Base-by-base conservation (phyloP, 2,888 invertebrate genomes). In the Stenichneumon culpator region DNA sequence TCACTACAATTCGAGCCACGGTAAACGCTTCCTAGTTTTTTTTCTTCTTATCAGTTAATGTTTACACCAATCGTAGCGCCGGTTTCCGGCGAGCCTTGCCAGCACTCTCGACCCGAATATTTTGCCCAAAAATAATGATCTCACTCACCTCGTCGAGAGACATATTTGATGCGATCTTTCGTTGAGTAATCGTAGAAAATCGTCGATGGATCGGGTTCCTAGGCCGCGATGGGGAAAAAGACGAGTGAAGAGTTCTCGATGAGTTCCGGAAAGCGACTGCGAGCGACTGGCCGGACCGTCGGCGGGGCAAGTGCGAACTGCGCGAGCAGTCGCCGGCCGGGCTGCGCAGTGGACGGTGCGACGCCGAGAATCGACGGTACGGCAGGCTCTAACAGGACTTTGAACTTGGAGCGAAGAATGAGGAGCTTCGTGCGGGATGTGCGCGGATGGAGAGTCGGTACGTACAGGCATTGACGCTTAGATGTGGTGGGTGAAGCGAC, bases 91-190 rank as follows among this genome's bases (percentile, higher is more conserved):
- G 5, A 0, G 39, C 9, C 39, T 39, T 39, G 39, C 39, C 39
- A 39, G 3, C 39, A 39, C 9, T 39, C 39, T 9, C 39, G 39
- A 0, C 39, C 7, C 9, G 39, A 39, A 39, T 39, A 39, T 3
- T 39, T 2, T 1, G 39, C 54, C 19, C 7, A 22, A 22, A 54
- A 4, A 9, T 11, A 25, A 57, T 1, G 52, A 9, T 57, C 5
- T 6, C 14, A 57, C 79, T 79, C 19, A 83, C 83, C 83, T 83
- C 83, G 11, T 83, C 79, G 44, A 79, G 54, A 44, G 63, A 75
- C 83, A 83, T 83, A 44, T 3, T 44, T 14, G 4, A 3, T 44
- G 11, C 16, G 14, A 16, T 16, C 3, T 44, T 39, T 44, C 11
- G 44, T 16, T 3, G 39, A 39, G 3, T 2, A 11, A 11, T 39